Conservation (phyloP, 1,140 invertebrate genomes). For the Lasioglossum baleicum region DNA sequence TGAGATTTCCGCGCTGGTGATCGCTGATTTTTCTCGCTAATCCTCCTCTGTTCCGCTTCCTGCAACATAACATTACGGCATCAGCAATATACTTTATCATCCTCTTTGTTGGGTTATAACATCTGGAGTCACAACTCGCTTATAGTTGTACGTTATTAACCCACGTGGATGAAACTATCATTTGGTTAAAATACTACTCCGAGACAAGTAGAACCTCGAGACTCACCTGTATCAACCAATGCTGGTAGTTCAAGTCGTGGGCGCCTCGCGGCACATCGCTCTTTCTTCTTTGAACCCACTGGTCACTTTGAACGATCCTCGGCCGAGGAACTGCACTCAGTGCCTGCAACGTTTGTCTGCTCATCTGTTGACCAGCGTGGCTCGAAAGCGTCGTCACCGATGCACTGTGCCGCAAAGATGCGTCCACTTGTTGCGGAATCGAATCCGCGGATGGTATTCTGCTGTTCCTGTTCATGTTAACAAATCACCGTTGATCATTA, state of each 20-base stretch:
- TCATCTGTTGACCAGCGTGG: conserved; percentile 84
- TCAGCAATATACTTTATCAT: neutral
- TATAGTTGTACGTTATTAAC: too few relatives aligned
- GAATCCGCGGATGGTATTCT: conserved; percentile 83
- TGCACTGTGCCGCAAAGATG: conserved; percentile 79
- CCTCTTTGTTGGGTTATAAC: neutral
- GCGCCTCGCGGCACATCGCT: conserved; percentile 80
- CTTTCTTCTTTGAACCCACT: conserved; percentile 86
- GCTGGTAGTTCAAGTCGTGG: conserved; percentile 88
- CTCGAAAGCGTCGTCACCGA: conserved; percentile 70
- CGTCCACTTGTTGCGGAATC: conserved; percentile 77
- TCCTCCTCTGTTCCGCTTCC: conserved; percentile 94
- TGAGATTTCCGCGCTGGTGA: conserved; percentile 70
- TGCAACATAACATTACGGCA: conserved; percentile 71
- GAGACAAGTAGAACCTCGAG: neutral
- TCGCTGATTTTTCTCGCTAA: conserved; percentile 85
- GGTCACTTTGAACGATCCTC: conserved; percentile 84
- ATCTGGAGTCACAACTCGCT: too few relatives aligned
- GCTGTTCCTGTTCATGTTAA: conserved; percentile 79
- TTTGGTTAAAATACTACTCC: neutral
- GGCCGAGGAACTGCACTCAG: conserved; percentile 88
- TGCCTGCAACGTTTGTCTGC: conserved; percentile 87
- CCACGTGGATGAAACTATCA: neutral
- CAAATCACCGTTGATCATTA: neutral
- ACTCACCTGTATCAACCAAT: conserved; percentile 91